A percentile compares a stretch with the other conserved stretches of the same genome.
Conservation (phyloP, 2,888 invertebrate genomes). For the Cantharis lateralis region DNA sequence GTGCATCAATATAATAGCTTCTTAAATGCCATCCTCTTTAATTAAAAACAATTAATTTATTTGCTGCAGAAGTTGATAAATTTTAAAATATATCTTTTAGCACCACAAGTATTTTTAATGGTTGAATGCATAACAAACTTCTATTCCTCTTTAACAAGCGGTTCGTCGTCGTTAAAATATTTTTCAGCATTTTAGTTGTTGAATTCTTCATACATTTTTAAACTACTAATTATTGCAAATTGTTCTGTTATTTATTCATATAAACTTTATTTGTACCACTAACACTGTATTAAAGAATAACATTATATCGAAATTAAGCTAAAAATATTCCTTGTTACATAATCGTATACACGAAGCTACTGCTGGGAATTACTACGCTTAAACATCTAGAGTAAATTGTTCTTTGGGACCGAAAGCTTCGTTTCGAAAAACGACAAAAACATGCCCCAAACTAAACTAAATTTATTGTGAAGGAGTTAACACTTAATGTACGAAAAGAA, state of each 20-base stretch:
- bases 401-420: no score
- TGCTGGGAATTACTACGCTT: no score
- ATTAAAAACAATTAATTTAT: neutral
- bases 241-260: neutral
- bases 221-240: neutral
- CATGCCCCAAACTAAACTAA: no score
- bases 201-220: neutral
- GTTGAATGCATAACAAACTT: neutral
- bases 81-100: neutral
- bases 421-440: no score
- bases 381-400: no score
- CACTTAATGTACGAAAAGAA: no score
- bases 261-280: neutral
- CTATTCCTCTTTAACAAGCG: neutral
- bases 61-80: neutral
- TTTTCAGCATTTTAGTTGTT: neutral
- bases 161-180: neutral
- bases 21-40: neutral
- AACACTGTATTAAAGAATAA: neutral
- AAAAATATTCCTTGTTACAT: neutral
- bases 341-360: no score
- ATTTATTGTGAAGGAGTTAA: no score
- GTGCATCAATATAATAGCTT: neutral
- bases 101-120: neutral
- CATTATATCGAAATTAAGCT: neutral